Base-by-base conservation (phyloP, 92 coral and sea anemone species). In the Epizoanthus scotinus region DNA sequence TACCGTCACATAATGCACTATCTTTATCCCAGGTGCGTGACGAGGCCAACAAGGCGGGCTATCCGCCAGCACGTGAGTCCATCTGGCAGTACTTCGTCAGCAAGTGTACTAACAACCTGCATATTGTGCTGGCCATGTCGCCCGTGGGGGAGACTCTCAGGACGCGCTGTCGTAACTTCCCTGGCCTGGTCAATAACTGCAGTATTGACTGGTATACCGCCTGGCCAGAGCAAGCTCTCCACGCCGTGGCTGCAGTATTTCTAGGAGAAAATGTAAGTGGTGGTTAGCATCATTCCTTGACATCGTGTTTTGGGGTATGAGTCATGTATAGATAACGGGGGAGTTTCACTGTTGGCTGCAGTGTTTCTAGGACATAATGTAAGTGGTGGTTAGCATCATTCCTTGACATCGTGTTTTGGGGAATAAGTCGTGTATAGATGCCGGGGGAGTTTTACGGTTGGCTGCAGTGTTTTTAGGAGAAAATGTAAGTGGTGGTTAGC, bases 201-300 rank as follows among this genome's bases (percentile, higher is more conserved):
- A 96, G 98, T 72, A 96, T 96, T 74, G 99, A 96, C 73, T 96
- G 99, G 99, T 96, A 93, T 40, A 96, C 97, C 22, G 98, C 99
- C 6, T 96, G 99, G 99, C 99, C 99, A 31, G 90, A 96, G 55
- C 99, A 96, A 71, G 99, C 99, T 66, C 70, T 96, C 50, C 97
- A 94, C 58, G 99, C 99, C 21, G 99, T 96, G 60, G 99, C 99
- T 55, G 83, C 99, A 0, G 99, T 96, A 34, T 96, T 96, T 84
- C 86, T 96, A 27, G 99, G 99, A 29, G 99, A 96, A 80, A 88
- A 96, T 82, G 99, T 95, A 65, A 86, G 96, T 85, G 29, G 52
- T n/a, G n/a, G n/a, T n/a, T n/a, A n/a, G n/a, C n/a, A n/a, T n/a
- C n/a, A n/a, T n/a, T n/a, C n/a, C n/a, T n/a, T n/a, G n/a, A n/a